phyloP scores from a whole-genome alignment of 2,888 invertebrate genomes.

The Tipula helvola region DNA sequence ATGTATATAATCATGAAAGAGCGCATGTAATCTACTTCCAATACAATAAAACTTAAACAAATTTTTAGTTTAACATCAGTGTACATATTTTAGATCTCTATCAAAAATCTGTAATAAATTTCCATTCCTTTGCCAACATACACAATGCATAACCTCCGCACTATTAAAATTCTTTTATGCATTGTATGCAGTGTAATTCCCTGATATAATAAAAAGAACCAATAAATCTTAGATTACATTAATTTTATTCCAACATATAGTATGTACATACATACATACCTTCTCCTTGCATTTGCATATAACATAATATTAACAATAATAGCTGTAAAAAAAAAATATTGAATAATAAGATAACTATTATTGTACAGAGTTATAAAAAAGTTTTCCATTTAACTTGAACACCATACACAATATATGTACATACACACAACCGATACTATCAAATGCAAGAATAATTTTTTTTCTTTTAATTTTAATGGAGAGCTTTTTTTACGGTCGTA shows the following conservation, averaged over 20 bases:
- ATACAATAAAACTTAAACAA: not conserved
- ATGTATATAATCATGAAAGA: not conserved
- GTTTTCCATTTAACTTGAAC: not conserved
- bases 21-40: not conserved
- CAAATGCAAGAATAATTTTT: not conserved
- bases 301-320: not conserved
- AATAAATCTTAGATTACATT: not conserved
- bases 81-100: not conserved
- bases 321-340: not conserved
- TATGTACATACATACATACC: not conserved
- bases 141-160: not conserved
- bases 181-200: not conserved
- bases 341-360: not conserved
- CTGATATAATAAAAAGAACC: not conserved
- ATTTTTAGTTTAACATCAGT: not conserved
- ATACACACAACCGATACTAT: not conserved
- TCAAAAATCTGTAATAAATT: not conserved
- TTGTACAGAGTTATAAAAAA: not conserved
- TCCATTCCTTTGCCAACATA: not conserved
- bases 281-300: not conserved
- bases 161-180: not conserved
- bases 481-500: not conserved
- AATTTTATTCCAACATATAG: not conserved
- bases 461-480: not conserved
- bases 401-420: not conserved